Conservation (phyloP, 2,888 invertebrate genomes). For the Augiades crinisus region DNA sequence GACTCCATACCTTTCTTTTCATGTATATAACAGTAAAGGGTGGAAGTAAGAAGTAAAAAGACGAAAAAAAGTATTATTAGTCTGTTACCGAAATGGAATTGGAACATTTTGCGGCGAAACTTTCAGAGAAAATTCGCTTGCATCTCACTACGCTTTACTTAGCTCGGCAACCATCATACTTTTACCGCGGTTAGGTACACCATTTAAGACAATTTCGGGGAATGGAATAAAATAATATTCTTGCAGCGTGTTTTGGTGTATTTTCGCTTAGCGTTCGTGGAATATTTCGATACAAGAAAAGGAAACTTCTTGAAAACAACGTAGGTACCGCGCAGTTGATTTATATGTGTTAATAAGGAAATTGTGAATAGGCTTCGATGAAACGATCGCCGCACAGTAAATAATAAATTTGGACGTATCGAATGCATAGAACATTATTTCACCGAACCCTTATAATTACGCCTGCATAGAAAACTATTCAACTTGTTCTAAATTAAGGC, state of each 20-base stretch:
- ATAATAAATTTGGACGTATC: background rate
- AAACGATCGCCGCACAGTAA: background rate
- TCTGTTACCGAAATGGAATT: slow-evolving; percentile 81
- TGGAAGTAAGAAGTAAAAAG: slow-evolving; percentile 80
- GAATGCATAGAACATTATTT: no score
- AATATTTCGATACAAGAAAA: slow-evolving; percentile 34
- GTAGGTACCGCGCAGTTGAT: background rate
- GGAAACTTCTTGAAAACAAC: slow-evolving; percentile 32
- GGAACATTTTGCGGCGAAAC: slow-evolving; percentile 77
- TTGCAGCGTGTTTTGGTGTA: slow-evolving; percentile 46
- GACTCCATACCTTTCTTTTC: slow-evolving; percentile 55
- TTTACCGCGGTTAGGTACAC: slow-evolving; percentile 65
- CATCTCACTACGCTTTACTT: slow-evolving; percentile 75
- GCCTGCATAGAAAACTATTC: no score
- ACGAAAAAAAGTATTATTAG: slow-evolving; percentile 80
- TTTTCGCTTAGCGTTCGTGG: slow-evolving; percentile 36
- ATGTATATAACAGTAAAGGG: slow-evolving; percentile 77
- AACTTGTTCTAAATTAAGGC: slow-evolving; percentile 34
- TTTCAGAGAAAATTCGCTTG: slow-evolving; percentile 71
- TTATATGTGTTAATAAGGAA: background rate
- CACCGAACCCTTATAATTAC: no score
- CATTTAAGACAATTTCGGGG: slow-evolving; percentile 65
- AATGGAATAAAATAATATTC: slow-evolving; percentile 54
- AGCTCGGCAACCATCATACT: slow-evolving; percentile 73
- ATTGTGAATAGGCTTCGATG: background rate